Evolutionary conservation across 1,140 invertebrate species (phyloP), one percentile per base, ranked within the genome.

Genomic region (Polypedilum vanderplanki): DNA sequence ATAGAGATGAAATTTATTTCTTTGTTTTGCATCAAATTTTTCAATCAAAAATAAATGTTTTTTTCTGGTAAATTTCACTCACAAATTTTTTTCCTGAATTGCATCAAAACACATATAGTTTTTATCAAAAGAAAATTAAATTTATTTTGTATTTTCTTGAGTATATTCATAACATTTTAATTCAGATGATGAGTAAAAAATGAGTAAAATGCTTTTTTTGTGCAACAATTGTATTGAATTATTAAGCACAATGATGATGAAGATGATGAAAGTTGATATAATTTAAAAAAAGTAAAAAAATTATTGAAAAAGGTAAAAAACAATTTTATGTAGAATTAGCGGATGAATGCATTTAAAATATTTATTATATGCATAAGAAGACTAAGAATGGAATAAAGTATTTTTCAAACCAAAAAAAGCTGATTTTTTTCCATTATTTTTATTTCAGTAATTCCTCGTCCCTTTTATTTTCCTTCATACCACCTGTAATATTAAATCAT

Each of bases 341-440:
- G 46, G 46, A 57, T 57, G 46, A 57, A 57, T 57, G 46, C 46
- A 57, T 57, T 57, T 57, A 57, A 57, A 57, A 57, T 57, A 57
- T 57, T 57, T 57, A 57, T 57, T 57, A 57, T 57, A 57, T 57
- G 46, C 46, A 57, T 57, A 57, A 57, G 46, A 57, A 57, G 46
- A 57, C 46, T 57, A 57, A 57, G 46, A 57, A 57, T 57, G 46
- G 46, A 57, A 57, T 57, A 57, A 57, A 57, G 46, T 57, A 57
- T 57, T 57, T 57, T 57, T 57, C 46, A 57, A 57, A 57, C 46
- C 46, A 57, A 57, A 46, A 46, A 57, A 57, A 33, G 24, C 1
- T 33, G 24, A 33, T 57, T 57, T 57, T 57, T n/a, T 57, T 57
- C 3, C 46, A n/a, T 57, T 57, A 12, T 46, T 46, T 46, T 46